Conservation (phyloP, 2,113 vertebrate genomes). For the Python bivittatus region DNA sequence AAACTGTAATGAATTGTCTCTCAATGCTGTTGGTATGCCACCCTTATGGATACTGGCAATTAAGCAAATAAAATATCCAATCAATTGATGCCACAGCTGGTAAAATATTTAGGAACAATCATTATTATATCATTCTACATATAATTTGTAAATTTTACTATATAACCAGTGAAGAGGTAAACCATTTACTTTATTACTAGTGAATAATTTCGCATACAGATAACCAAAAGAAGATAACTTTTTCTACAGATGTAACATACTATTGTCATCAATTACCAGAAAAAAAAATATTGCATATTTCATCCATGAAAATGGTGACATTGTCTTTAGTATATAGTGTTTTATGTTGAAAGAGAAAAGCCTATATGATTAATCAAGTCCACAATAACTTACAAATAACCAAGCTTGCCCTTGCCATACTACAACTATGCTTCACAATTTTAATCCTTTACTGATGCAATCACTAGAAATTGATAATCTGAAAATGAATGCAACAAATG, state of each 20-base stretch:
- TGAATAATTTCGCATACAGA: background rate
- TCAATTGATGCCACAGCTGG: background rate
- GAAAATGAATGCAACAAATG: background rate
- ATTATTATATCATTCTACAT: background rate
- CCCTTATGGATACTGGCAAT: background rate
- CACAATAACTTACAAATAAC: too few relatives aligned
- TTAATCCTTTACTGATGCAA: too few relatives aligned
- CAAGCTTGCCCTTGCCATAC: too few relatives aligned
- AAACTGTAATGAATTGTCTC: background rate
- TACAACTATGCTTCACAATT: too few relatives aligned
- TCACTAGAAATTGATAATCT: background rate
- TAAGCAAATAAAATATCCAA: background rate
- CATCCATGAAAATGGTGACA: too few relatives aligned
- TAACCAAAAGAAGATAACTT: background rate
- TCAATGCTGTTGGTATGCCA: background rate
- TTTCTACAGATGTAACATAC: too few relatives aligned
- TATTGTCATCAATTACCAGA: too few relatives aligned
- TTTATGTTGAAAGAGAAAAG: too few relatives aligned
- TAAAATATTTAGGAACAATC: background rate
- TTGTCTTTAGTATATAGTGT: too few relatives aligned
- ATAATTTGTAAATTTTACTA: background rate
- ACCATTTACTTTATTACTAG: background rate
- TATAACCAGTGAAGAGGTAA: accelerated
- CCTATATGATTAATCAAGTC: too few relatives aligned
- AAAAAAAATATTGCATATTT: too few relatives aligned